phyloP scores from a whole-genome alignment of 2,113 vertebrate species.

The Ahaetulla prasina region DNA sequence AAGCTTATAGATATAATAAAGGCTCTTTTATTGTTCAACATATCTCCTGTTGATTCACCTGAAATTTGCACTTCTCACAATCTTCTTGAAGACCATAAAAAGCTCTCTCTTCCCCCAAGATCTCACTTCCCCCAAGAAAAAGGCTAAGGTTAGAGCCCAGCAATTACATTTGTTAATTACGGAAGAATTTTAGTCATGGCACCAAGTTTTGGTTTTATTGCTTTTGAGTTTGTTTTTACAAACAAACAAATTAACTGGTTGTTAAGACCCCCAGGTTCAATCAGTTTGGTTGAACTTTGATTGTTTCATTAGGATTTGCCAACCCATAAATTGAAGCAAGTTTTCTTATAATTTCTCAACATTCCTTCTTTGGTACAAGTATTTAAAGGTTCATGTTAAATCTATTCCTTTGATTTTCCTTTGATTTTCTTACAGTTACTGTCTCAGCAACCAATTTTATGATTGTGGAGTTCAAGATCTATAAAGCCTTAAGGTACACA shows the following conservation, averaged over 20 bases:
- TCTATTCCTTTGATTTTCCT: neutral
- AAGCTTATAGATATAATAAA: too few relatives aligned
- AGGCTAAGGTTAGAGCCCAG: neutral
- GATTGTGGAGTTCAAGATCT: neutral
- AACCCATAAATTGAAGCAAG: neutral
- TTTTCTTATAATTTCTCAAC: neutral
- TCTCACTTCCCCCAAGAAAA: too few relatives aligned
- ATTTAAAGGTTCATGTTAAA: neutral
- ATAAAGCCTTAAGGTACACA: neutral
- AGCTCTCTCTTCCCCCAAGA: neutral
- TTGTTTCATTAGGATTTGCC: neutral
- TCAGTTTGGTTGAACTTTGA: neutral
- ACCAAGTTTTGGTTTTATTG: neutral
- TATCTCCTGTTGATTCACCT: too few relatives aligned
- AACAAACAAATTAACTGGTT: neutral
- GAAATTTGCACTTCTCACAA: too few relatives aligned
- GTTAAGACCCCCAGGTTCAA: neutral
- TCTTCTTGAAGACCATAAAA: neutral
- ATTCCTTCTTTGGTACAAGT: neutral
- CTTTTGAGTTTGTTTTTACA: neutral
- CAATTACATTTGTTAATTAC: neutral
- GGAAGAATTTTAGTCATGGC: neutral
- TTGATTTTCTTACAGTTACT: neutral
- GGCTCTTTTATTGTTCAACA: too few relatives aligned
- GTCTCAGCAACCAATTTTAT: neutral